Evolutionary conservation across 2,113 vertebrate species (phyloP).

Genomic region (Ascaphus truei): DNA sequence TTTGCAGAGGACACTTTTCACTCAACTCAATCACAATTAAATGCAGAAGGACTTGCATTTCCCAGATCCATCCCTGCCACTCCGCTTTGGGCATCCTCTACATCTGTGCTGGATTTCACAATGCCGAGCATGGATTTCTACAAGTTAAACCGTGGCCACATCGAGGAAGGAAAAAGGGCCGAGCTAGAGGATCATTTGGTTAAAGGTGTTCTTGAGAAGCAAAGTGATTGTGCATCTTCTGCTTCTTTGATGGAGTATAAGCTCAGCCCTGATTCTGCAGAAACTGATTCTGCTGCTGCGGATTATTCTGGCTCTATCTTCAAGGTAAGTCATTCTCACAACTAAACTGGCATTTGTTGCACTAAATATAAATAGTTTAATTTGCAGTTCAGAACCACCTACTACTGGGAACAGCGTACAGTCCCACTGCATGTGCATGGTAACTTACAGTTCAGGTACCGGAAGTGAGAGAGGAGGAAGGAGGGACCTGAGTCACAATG

Average conservation of each 20-base stretch:
- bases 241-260: slow-evolving; percentile 41
- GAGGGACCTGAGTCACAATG: no score
- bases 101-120: slow-evolving; percentile 40
- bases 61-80: slow-evolving; percentile 36
- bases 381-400: no score
- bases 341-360: no score
- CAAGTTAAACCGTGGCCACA: slow-evolving; percentile 43
- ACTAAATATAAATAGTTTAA: no score
- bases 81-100: slow-evolving; percentile 37
- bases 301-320: slow-evolving; percentile 4
- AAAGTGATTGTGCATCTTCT: slow-evolving; percentile 42
- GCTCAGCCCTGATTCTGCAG: no score
- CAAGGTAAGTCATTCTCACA: no score
- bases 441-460: no score
- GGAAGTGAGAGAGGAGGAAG: no score
- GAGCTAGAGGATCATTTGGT: slow-evolving; percentile 36
- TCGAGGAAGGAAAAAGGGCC: slow-evolving; percentile 33
- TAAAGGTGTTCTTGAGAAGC: slow-evolving; percentile 37
- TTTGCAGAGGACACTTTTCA: slow-evolving; percentile 46
- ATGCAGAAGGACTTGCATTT: slow-evolving; percentile 43
- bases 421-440: no score
- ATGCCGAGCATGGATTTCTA: slow-evolving; percentile 50
- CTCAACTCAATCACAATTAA: slow-evolving; percentile 15
- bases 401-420: no score
- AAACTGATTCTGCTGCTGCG: slow-evolving; percentile 27